Base-by-base conservation (phyloP, 2,113 vertebrate species). In the Chamaea fasciata region DNA sequence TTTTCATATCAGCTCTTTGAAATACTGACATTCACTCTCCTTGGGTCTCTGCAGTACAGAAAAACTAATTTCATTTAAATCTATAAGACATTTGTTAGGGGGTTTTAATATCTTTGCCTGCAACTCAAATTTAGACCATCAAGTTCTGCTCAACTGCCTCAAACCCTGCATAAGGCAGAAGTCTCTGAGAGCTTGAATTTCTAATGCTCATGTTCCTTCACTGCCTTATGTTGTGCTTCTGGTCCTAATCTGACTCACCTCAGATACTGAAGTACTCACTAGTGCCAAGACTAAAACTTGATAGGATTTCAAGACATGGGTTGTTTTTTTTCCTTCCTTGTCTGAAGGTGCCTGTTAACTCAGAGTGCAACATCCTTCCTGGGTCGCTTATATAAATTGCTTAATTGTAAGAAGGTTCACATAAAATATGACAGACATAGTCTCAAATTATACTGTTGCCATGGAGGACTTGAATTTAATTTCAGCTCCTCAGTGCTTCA, bases 141-240 rank as follows among this genome's bases (percentile, higher is more conserved):
- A 52, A 83, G 49, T 83, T 92, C 57, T 86, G 10, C 31, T 81
- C 26, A n/a, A 39, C 55, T 78, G 59, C 71, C 60, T 59, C 26
- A 94, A 87, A 62, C 9, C 11, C 18, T 74, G 33, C 56, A 53
- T 89, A 55, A 89, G 83, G 55, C 42, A 87, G 59, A 74, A 89
- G 50, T 77, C 46, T 95, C 59, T 44, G 55, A 87, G 64, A 35
- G 23, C 76, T 63, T 92, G 37, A 69, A 65, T 83, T 95, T 94
- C 76, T 92, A 71, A 57, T 92, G 42, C 50, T 77, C 55, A 13
- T 83, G 80, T 96, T 95, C 80, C n/a, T 17, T 57, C 67, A 8
- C 46, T 91, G 73, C 91, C 94, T 95, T 94, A 78, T 94, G 94
- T 80, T 73, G 41, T 79, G 55, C 35, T 95, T 95, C 83, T 95